phyloP scores from a whole-genome alignment of 2,888 invertebrate genomes.

The Neoaliturus tenellus region DNA sequence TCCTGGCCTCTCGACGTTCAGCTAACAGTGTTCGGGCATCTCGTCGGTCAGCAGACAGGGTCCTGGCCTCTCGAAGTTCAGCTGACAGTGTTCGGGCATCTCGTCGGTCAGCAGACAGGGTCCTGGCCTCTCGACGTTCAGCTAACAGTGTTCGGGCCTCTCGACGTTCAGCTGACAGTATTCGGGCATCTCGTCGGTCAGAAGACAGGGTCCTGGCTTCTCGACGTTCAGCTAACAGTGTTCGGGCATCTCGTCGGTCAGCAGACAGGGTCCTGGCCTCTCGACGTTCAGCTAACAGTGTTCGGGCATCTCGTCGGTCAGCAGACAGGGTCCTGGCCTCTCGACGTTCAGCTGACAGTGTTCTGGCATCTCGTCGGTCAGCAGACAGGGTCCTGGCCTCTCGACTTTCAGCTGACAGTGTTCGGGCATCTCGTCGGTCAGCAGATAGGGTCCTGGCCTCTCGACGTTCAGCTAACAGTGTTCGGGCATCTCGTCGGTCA shows the following conservation, averaged over 20 bases:
- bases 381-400: background rate
- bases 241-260: background rate
- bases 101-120: background rate
- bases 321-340: background rate
- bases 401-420: background rate
- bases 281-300: background rate
- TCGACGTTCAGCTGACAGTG: background rate
- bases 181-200: background rate
- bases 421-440: background rate
- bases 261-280: conserved; percentile 6
- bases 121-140: background rate
- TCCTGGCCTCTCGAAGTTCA: background rate
- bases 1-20: background rate
- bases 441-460: background rate
- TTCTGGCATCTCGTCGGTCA: background rate
- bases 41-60: background rate
- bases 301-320: background rate
- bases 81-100: background rate
- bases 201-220: background rate
- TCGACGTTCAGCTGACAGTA: background rate
- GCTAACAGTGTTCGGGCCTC: background rate
- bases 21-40: background rate
- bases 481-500: conserved; percentile 25
- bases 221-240: background rate
- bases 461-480: background rate